These are phyloP conservation scores for Zygothrica quintamaculata DNA, from an alignment of 2,888 invertebrate genomes.

Conservation along the genomic window DNA sequence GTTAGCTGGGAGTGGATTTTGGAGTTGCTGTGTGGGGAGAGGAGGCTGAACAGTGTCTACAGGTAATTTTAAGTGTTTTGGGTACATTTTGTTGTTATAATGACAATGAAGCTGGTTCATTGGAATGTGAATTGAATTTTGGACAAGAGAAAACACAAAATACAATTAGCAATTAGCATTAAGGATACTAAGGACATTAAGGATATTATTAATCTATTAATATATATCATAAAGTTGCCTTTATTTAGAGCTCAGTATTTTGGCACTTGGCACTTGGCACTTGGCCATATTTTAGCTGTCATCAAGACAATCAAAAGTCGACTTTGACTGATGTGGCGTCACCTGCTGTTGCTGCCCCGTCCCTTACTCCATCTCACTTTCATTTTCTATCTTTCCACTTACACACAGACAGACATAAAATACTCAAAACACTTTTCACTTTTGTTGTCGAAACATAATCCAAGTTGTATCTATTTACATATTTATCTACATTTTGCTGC, in stretches of 20 bases:
- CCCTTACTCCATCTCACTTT: neutral
- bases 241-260: neutral
- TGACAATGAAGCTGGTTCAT: too few relatives aligned
- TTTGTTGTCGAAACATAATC: constrained; percentile 72
- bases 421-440: constrained; percentile 60
- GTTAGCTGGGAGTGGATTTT: constrained; percentile 24
- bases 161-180: constrained; percentile 48
- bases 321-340: neutral
- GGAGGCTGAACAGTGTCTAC: constrained; percentile 12
- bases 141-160: too few relatives aligned
- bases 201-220: too few relatives aligned
- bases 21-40: constrained; percentile 9
- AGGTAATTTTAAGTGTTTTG: constrained; percentile 41
- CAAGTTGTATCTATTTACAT: constrained; percentile 75
- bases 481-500: constrained; percentile 68
- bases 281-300: constrained; percentile 9
- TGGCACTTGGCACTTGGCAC: neutral
- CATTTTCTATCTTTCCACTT: neutral
- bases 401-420: neutral
- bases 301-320: constrained; percentile 27
- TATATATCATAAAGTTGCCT: too few relatives aligned
- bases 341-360: too few relatives aligned
- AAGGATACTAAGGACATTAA: neutral
- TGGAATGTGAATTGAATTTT: too few relatives aligned
- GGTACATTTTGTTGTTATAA: constrained; percentile 1